Base-by-base conservation (phyloP, 2,888 invertebrate genomes). In the Platycheirus albimanus region DNA sequence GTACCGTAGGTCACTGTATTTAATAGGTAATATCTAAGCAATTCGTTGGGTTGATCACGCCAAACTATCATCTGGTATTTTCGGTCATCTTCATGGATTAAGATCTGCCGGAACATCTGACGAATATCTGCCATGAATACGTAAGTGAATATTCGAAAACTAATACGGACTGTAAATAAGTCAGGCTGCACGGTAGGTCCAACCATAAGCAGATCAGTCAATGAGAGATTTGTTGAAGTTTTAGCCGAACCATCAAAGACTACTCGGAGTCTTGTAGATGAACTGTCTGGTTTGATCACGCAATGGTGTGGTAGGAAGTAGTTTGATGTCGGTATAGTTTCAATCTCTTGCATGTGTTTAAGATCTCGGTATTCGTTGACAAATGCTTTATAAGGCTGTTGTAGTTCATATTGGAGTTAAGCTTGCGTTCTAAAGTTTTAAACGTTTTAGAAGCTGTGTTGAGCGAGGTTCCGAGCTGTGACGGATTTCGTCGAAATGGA, bases 151-250 rank as follows among this genome's bases (percentile, higher is more conserved):
- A 19, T 45, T 4, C 71, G 28, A 52, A 67, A 72, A 7, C 58
- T 45, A 13, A 56, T 13, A 19, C 74, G 20, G 7, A 83, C 54
- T 15, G 51, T 41, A 11, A 41, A 33, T 8, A 88, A 30, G 30
- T 86, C 84, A 5, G 85, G 61, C 54, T 87, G 86, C 7, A 87
- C 28, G 0, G 67, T 67, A 1, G 87, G 87, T 0, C 88, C 88
- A 7, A 72, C 49, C 52, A 80, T 52, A 20, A 87, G 77, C 3
- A 69, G 41, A 6, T 86, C 85, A 66, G 87, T 88, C n/a, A 87
- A 36, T 11, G 85, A 85, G 10, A 84, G 30, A 6, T 85, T 84
- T 4, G 72, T 56, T 52, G 49, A 30, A 24, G 75, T 69, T 28
- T 71, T 79, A 1, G 41, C 47, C 0, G 72, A 77, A 19, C 61